These are phyloP conservation scores for Lethrus apterus DNA, from an alignment of 1,140 invertebrate genomes.

Conservation along the genomic window DNA sequence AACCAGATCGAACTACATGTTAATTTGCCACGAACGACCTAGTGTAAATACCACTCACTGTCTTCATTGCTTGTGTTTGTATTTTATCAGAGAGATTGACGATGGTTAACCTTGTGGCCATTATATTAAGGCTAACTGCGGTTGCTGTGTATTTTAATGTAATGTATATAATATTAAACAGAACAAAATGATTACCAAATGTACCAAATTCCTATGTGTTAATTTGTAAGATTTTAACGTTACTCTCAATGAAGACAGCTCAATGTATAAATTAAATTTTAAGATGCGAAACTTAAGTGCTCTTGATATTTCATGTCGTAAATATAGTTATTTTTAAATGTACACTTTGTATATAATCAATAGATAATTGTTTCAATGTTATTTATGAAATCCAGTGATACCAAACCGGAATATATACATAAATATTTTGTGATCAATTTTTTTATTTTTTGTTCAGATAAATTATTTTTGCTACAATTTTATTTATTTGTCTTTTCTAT, in stretches of 20 bases:
- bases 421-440: no score
- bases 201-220: constrained; percentile 31
- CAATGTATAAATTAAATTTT: constrained; percentile 33
- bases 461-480: no score
- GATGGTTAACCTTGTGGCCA: not conserved
- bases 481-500: no score
- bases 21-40: constrained; percentile 26
- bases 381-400: constrained; percentile 29
- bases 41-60: constrained; percentile 26
- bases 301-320: constrained; percentile 43
- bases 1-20: constrained; percentile 35
- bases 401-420: constrained; percentile 10
- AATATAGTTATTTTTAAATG: constrained; percentile 42
- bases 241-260: constrained; percentile 33
- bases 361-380: constrained; percentile 38
- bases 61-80: constrained; percentile 29
- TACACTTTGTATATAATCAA: constrained; percentile 42
- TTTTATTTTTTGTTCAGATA: no score
- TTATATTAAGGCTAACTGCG: constrained; percentile 11
- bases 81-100: constrained; percentile 10
- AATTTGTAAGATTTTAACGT: constrained; percentile 22
- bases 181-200: constrained; percentile 21
- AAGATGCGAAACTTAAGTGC: constrained; percentile 42
- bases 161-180: constrained; percentile 2
- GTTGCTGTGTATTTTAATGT: constrained; percentile 10